A percentile compares a stretch with the other conserved stretches of the same genome.
These are phyloP conservation scores for Neodiprion fabricii DNA, from an alignment of 1,140 invertebrate genomes.

Conservation along the genomic window DNA sequence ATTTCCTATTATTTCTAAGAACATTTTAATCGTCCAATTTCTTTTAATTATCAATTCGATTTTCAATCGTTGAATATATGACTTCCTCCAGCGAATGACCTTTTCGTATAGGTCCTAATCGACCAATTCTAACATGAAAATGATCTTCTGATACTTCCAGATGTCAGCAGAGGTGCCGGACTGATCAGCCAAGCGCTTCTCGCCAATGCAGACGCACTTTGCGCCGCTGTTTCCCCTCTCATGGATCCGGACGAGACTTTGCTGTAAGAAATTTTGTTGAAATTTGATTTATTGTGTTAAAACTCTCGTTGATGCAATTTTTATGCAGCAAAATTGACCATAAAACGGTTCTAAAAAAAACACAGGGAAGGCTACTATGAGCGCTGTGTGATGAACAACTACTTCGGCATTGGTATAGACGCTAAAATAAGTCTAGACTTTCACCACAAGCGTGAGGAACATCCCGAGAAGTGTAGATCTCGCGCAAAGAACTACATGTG, in stretches of 20 bases:
- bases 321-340: not conserved
- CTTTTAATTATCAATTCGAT: too few relatives aligned
- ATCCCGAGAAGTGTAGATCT: conserved; percentile 95
- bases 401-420: conserved; percentile 99
- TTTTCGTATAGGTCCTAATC: too few relatives aligned
- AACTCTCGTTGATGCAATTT: conserved; percentile 16
- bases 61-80: too few relatives aligned
- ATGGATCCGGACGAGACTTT: conserved; percentile 92
- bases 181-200: conserved; percentile 90
- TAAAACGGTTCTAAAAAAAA: not conserved
- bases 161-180: conserved; percentile 72
- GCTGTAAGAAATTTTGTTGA: conserved; percentile 62
- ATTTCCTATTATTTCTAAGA: too few relatives aligned
- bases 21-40: too few relatives aligned
- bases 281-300: conserved; percentile 1
- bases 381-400: conserved; percentile 98
- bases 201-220: conserved; percentile 95
- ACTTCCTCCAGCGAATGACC: too few relatives aligned
- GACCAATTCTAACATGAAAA: not conserved
- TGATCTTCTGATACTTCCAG: conserved; percentile 46
- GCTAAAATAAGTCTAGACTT: conserved; percentile 98
- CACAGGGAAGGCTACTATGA: conserved; percentile 89
- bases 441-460: conserved; percentile 96
- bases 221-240: conserved; percentile 90
- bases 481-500: conserved; percentile 97